phyloP scores from a whole-genome alignment of 2,797 vertebrate genomes.

The Botia almorhae region DNA sequence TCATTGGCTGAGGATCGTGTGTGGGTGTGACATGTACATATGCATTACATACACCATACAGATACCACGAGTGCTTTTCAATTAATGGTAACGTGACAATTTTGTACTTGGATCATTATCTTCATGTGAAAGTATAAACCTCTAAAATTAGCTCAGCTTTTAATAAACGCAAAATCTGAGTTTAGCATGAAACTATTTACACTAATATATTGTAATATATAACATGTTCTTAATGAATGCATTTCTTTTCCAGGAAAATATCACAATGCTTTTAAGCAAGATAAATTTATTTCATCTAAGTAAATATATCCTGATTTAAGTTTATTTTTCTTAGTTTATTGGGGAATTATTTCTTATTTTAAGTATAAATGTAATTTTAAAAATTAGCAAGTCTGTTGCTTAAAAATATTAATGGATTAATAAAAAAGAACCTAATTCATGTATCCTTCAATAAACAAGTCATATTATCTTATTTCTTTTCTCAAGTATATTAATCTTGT shows the following conservation, averaged over 20 bases:
- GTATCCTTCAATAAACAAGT: no score
- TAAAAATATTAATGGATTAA: no score
- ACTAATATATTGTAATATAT: no score
- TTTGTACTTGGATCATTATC: background rate
- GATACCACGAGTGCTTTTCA: background rate
- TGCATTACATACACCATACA: background rate
- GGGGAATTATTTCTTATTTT: no score
- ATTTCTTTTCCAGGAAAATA: background rate
- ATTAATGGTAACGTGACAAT: background rate
- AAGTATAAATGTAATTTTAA: no score
- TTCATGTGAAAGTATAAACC: background rate
- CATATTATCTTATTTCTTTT: background rate
- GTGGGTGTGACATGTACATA: slow-evolving; percentile 6
- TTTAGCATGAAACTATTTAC: background rate
- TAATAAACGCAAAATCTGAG: background rate
- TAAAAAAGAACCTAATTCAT: no score
- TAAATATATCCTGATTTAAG: no score
- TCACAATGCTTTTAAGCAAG: no score
- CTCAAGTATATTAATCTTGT: background rate
- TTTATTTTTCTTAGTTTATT: no score
- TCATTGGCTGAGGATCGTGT: background rate
- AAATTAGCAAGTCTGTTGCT: no score
- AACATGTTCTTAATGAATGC: background rate
- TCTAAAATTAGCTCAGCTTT: background rate
- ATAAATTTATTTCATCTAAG: no score